Base-by-base conservation (phyloP, 2,797 vertebrate species). In the Sebastes oblongus region DNA sequence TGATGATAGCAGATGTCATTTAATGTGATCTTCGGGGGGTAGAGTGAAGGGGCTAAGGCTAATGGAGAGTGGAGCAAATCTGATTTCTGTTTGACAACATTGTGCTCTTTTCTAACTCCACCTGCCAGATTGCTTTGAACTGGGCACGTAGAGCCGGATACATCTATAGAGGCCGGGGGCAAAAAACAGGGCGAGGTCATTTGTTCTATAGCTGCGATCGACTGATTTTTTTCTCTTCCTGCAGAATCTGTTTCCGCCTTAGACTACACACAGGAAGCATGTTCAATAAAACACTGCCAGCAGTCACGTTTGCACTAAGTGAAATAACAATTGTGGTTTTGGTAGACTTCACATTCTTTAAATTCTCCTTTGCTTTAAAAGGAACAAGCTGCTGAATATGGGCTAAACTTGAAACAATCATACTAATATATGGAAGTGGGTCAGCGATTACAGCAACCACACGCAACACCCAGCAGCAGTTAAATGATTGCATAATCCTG, bases 1-100 rank as follows among this genome's bases (percentile, higher is more conserved):
- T 83, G 93, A 94, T 91, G 93, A 94, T 93, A 93, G 90, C 91
- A 93, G 91, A 93, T 94, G 94, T 92, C 89, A 89, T 93, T 96
- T 95, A 94, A 93, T 92, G 92, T 92, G 92, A 92, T 94, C 90
- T 89, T 86, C 27, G 29, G 83, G 88, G 80, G 79, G 80, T 75
- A 4, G 75, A 81, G 81, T 65, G 80, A 89, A 89, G 82, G 88
- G 85, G 88, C 83, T 83, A 83, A 88, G 81, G 90, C 89, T 92
- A 93, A 94, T 92, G 88, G 91, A 91, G 93, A 92, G 91, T 78
- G 75, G 90, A 92, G 86, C 90, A 91, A 89, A 93, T 93, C 89
- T 84, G 92, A 93, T 94, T 93, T 92, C 86, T 90, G 92, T 90
- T 94, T 86, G 92, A 92, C 89, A 90, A 93, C 88, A 91, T 87